Conservation (phyloP, 2,888 invertebrate genomes). For the Emesis furor region DNA sequence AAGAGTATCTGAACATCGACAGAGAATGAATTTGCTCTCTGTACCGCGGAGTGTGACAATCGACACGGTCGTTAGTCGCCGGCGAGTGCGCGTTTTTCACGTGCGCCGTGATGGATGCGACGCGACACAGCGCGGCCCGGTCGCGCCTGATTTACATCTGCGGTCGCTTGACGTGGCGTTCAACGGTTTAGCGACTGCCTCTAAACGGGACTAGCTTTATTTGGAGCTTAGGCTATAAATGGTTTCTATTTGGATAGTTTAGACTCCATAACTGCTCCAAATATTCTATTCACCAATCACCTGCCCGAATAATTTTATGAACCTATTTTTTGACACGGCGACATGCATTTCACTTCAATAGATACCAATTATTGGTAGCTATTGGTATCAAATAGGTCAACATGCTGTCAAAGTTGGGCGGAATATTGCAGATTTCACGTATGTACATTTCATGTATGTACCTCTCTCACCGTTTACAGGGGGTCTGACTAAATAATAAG, state of each 20-base stretch:
- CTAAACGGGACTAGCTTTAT: constrained; percentile 31
- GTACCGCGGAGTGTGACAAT: constrained; percentile 64
- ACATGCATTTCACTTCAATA: too few relatives aligned
- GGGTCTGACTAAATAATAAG: too few relatives aligned
- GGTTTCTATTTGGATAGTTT: neutral
- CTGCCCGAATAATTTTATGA: too few relatives aligned
- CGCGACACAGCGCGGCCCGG: constrained; percentile 65
- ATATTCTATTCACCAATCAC: neutral
- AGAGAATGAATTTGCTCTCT: constrained; percentile 49
- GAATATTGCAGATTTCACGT: too few relatives aligned
- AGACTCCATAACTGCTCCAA: neutral
- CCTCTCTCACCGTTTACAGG: too few relatives aligned
- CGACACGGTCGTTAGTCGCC: constrained; percentile 77
- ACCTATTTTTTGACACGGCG: too few relatives aligned
- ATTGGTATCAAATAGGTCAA: too few relatives aligned
- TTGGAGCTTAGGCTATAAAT: neutral
- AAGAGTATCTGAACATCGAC: too few relatives aligned
- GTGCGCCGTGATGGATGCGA: constrained; percentile 74
- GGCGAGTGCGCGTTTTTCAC: constrained; percentile 77
- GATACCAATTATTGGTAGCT: too few relatives aligned
- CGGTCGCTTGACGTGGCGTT: constrained; percentile 59
- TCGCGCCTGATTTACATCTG: constrained; percentile 72
- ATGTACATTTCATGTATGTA: too few relatives aligned
- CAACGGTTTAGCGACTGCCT: constrained; percentile 16
- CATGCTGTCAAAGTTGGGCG: too few relatives aligned